A percentile compares a stretch with the other conserved stretches of the same genome.
Conservation (phyloP, 2,797 vertebrate genomes). For the Coilia nasus region DNA sequence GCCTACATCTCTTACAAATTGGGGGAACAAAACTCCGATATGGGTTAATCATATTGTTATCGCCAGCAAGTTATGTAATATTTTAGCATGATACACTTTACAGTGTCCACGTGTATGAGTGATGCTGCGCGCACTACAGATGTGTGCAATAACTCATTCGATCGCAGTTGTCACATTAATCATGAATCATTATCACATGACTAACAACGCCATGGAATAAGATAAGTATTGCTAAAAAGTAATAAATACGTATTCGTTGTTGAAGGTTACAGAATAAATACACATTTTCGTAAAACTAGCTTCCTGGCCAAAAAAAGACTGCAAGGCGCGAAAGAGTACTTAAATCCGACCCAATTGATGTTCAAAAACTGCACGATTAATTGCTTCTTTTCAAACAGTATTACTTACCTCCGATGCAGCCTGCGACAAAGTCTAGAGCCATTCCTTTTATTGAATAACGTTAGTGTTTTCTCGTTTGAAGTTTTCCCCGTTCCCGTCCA, state of each 20-base stretch:
- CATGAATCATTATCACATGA: too few species aligned
- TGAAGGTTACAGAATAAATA: background rate
- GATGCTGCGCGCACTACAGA: too few species aligned
- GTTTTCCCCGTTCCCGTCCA: background rate
- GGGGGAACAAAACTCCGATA: background rate
- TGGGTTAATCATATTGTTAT: too few species aligned
- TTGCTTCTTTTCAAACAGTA: background rate
- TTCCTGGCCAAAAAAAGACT: background rate
- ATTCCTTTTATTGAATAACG: conserved; percentile 59
- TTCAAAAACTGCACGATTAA: background rate
- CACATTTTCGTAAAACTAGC: background rate
- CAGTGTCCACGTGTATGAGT: too few species aligned
- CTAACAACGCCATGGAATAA: too few species aligned
- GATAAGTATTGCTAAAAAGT: too few species aligned
- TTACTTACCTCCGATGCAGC: conserved; percentile 90
- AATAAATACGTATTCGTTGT: too few species aligned
- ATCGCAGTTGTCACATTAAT: too few species aligned
- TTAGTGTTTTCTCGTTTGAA: background rate
- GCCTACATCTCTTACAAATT: background rate
- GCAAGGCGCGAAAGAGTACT: background rate
- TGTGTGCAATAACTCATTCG: too few species aligned
- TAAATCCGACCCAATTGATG: background rate
- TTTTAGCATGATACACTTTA: too few species aligned
- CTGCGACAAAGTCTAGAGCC: conserved; percentile 94
- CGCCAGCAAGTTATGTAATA: too few species aligned